Conservation (phyloP, 2,113 vertebrate genomes). For the Ptychochromis oligacanthus region DNA sequence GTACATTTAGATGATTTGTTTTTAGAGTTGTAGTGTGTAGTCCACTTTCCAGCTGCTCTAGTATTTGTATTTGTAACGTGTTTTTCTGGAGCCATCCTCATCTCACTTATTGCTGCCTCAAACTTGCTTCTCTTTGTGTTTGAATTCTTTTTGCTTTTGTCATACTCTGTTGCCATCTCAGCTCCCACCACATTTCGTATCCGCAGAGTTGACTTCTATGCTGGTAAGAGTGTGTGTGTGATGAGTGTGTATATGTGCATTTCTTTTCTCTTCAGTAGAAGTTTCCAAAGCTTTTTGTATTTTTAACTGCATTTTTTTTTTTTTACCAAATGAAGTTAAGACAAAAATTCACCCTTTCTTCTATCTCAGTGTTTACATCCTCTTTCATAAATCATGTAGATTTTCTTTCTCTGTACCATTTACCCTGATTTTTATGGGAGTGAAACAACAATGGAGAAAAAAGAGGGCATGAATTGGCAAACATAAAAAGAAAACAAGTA, state of each 20-base stretch:
- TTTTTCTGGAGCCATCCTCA: background rate
- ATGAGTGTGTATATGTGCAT: background rate
- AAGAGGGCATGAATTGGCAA: accelerated
- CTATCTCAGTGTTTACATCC: accelerated
- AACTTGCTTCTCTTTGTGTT: background rate
- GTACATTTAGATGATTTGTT: background rate
- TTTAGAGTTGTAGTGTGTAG: background rate
- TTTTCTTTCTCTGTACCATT: background rate
- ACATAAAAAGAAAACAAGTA: background rate
- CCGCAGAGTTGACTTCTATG: slow-evolving; percentile 84
- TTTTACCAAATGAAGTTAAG: background rate
- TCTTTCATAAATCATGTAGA: background rate
- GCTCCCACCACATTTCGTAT: slow-evolving; percentile 86
- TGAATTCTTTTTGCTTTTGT: slow-evolving; percentile 37
- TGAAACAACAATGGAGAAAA: background rate
- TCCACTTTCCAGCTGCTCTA: background rate
- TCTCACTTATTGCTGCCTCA: background rate
- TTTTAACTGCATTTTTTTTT: background rate
- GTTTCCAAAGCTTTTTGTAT: background rate
- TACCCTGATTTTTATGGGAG: background rate
- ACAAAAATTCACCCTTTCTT: background rate
- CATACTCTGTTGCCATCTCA: slow-evolving; percentile 74
- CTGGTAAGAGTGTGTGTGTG: slow-evolving; percentile 82
- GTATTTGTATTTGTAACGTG: background rate
- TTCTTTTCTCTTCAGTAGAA: background rate